Evolutionary conservation across 1,140 invertebrate species (phyloP), one percentile per base, ranked within the genome.

Genomic region (Neocloeon triangulifer): DNA sequence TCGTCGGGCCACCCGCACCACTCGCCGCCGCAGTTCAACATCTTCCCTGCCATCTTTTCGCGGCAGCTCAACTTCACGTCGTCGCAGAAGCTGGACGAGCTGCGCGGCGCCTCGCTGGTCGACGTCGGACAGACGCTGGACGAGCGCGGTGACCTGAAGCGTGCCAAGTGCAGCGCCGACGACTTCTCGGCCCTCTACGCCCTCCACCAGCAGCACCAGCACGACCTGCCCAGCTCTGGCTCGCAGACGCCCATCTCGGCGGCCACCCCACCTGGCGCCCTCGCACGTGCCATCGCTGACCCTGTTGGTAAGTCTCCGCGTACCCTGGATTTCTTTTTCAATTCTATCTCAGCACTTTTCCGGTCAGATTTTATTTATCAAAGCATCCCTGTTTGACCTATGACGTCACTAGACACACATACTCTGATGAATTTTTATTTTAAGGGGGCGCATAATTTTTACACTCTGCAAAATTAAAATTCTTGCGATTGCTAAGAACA

Each of bases 31-130:
- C 78, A 81, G 56, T 81, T 81, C 61, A 82, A 82, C 56, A 82
- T 82, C 41, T 81, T 82, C 51, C 78, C 78, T 37, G 78, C 78
- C 29, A 80, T 81, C 45, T 82, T 82, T 51, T 80, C 75, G 54
- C 59, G 77, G 22, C 78, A 82, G 53, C 58, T 82, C 30, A 82
- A 82, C 51, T 82, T 81, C 48, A 20, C 22, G 22, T 19, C 30
- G 30, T 10, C 30, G 4, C 38, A 37, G 20, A 32, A 35, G 26
- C 25, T 35, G 34, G 34, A 35, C 13, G 34, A 35, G 14, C 34
- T 35, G 15, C 12, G 34, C n/a, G 28, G 21, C 23, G 20, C 29
- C 26, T 14, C 27, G 7, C 68, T 66, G 12, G 63, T 69, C 39
- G 60, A 59, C 33, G 49, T 50, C 16, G 60, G 14, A 18, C 14